Evolutionary conservation across 2,888 invertebrate genomes (phyloP), one percentile per base, ranked within the genome.

Genomic region (Acronicta leporina): DNA sequence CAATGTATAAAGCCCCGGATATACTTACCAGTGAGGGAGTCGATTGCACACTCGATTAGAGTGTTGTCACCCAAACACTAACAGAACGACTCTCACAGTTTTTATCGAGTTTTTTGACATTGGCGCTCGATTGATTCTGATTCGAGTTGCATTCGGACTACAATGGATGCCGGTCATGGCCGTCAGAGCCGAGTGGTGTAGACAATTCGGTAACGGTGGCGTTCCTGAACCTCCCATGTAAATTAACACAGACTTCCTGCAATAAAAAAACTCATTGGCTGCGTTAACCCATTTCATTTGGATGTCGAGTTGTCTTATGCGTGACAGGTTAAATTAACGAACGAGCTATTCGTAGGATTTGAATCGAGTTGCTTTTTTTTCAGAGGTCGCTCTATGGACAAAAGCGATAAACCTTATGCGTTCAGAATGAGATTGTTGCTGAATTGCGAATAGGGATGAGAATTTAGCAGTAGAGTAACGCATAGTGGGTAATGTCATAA

Each of bases 151-250:
- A 82, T 85, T 86, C 84, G 80, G 63, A 75, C 76, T 68, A 90
- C 87, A 91, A 90, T 90, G 73, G 86, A 62, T 66, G 46, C 75
- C 77, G 86, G 90, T 91, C 91, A 92, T 85, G 92, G 90, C 84
- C 88, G 82, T 88, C 88, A 80, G 58, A 70, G 35, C 55, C 71
- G 79, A 85, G 79, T 84, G 80, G 73, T 84, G 85, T 86, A 81
- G 78, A 87, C 85, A 88, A 89, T 88, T 77, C 71, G 60, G 68
- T 77, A 73, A 73, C 68, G 74, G 77, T 58, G 57, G 60, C 64
- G 56, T 69, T 67, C 65, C 70, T 62, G 57, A 52, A 76, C 80
- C 71, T 84, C 80, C 85, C 83, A 84, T 85, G 80, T 83, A 82
- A 85, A 84, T 85, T 83, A 82, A 77, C 73, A 68, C n/a, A 80